A percentile compares a stretch with the other conserved stretches of the same genome.
Conservation (phyloP, 2,113 vertebrate genomes). For the Platanista minor region DNA sequence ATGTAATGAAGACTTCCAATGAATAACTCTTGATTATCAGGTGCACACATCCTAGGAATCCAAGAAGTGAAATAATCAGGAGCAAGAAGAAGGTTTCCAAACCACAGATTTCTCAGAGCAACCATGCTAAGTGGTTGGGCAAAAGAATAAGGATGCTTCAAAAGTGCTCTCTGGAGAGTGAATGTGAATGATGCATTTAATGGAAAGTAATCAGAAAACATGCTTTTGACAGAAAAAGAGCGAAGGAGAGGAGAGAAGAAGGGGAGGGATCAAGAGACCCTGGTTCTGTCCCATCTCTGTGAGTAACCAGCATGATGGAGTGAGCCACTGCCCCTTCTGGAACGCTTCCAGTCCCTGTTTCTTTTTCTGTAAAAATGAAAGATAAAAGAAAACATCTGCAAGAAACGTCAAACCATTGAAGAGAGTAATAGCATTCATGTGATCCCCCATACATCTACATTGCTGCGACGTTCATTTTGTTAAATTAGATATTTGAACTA, state of each 20-base stretch:
- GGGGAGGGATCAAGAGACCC: not conserved
- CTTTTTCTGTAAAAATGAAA: not conserved
- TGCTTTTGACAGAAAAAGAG: not conserved
- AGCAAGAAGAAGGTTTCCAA: slow-evolving; percentile 69
- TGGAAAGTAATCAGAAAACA: slow-evolving; percentile 69
- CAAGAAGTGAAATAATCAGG: slow-evolving; percentile 72
- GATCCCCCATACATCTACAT: not conserved
- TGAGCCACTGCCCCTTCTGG: not conserved
- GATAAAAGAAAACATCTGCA: not conserved
- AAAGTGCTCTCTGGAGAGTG: slow-evolving; percentile 72
- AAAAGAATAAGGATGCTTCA: slow-evolving; percentile 70
- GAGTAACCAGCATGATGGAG: too few relatives aligned
- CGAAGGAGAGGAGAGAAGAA: not conserved
- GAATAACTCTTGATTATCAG: slow-evolving; percentile 79
- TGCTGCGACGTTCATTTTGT: not conserved
- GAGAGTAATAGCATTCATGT: not conserved
- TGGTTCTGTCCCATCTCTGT: not conserved
- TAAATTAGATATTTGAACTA: slow-evolving; percentile 18
- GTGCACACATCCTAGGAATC: slow-evolving; percentile 65
- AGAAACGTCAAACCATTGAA: not conserved
- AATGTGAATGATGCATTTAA: slow-evolving; percentile 66
- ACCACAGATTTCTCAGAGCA: slow-evolving; percentile 64
- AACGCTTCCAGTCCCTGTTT: not conserved
- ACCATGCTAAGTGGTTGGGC: slow-evolving; percentile 73
- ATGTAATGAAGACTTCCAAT: slow-evolving; percentile 53